These are phyloP conservation scores for Polypterus senegalus DNA, from an alignment of 2,113 vertebrate genomes.

Conservation along the genomic window DNA sequence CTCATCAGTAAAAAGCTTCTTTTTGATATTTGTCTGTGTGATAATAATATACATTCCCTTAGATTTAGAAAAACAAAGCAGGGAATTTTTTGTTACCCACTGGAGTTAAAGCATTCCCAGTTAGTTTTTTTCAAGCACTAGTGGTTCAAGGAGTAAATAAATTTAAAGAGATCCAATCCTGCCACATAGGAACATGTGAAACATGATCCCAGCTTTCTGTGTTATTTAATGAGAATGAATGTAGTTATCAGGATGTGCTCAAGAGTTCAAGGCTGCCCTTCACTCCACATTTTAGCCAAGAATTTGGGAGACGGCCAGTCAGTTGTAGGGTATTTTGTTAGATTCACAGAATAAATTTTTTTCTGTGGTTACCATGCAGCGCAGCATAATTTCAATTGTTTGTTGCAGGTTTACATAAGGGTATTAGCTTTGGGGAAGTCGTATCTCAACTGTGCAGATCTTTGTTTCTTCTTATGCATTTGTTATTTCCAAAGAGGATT, in stretches of 20 bases:
- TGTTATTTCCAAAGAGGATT: slow-evolving; percentile 63
- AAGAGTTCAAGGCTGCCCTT: slow-evolving; percentile 10
- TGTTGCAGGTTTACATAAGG: slow-evolving; percentile 58
- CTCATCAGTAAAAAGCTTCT: too few relatives aligned
- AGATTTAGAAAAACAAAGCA: too few relatives aligned
- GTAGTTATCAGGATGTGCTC: slow-evolving; percentile 20
- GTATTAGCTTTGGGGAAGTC: slow-evolving; percentile 48
- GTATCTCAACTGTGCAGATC: slow-evolving; percentile 55
- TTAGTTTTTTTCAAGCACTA: too few relatives aligned
- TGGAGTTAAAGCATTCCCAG: too few relatives aligned
- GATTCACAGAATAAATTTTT: slow-evolving; percentile 28
- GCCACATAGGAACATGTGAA: slow-evolving; percentile 1
- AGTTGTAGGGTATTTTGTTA: slow-evolving; percentile 22
- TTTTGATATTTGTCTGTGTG: too few relatives aligned
- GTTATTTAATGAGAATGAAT: slow-evolving; percentile 8
- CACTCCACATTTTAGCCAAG: background rate
- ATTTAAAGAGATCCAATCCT: background rate
- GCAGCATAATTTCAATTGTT: slow-evolving; percentile 50
- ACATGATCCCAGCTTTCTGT: background rate
- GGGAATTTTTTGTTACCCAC: too few relatives aligned
- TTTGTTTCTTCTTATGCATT: slow-evolving; percentile 53
- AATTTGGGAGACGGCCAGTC: slow-evolving; percentile 22
- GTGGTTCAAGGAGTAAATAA: too few relatives aligned
- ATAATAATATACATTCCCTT: too few relatives aligned
- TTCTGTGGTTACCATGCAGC: slow-evolving; percentile 48